phyloP scores from a whole-genome alignment of 2,113 vertebrate species.

The Hippotragus niger region DNA sequence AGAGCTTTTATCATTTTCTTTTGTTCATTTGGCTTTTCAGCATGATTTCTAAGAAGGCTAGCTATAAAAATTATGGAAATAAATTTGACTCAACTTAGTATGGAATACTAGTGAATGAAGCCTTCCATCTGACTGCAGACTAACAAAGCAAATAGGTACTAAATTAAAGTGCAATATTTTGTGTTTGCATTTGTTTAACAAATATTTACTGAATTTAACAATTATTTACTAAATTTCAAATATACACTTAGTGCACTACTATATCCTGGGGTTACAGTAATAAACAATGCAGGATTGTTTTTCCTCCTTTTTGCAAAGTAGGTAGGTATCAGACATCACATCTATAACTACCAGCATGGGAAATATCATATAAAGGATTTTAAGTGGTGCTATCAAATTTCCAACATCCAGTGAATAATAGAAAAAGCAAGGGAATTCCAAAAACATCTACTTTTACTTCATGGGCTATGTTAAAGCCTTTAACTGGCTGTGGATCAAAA shows the following conservation, averaged over 20 bases:
- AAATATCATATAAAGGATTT: not conserved
- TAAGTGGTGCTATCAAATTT: not conserved
- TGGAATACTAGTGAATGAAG: not conserved
- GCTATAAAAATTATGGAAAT: not conserved
- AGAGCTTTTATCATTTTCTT: not conserved
- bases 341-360: not conserved
- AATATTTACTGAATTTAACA: not conserved
- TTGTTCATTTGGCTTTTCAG: not conserved
- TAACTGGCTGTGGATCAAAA: not conserved
- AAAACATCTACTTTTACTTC: not conserved
- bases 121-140: not conserved
- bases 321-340: not conserved
- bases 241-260: not conserved
- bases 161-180: not conserved
- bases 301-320: not conserved
- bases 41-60: not conserved
- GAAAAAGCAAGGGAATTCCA: not conserved
- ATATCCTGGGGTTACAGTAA: not conserved
- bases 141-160: not conserved
- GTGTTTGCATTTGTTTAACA: not conserved
- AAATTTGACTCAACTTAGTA: not conserved
- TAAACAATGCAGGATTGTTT: not conserved
- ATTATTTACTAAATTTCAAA: not conserved
- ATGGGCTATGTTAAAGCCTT: not conserved
- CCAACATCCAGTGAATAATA: not conserved